Base-by-base conservation (phyloP, 2,113 vertebrate species). In the Gracilinanus agilis region DNA sequence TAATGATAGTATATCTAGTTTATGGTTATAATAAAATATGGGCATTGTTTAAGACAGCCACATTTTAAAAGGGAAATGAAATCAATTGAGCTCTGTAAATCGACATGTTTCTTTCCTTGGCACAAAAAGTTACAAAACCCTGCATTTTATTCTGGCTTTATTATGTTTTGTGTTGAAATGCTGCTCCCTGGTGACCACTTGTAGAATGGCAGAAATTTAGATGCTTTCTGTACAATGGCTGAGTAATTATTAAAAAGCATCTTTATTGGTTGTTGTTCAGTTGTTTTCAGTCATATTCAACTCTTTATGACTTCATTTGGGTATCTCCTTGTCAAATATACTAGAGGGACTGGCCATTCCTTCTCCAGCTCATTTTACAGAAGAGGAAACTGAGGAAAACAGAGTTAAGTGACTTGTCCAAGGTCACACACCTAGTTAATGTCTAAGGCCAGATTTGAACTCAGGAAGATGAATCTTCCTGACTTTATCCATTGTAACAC, bases 121-220 rank as follows among this genome's bases (percentile, higher is more conserved):
- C 58, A 91, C 56, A 89, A 93, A 61, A 24, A 88, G 92, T 54
- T 67, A 93, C 94, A 53, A 29, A 13, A 19, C 54, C 19, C 13
- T 3, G 53, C 9, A 23, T 29, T 90, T 75, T 9, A 12, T 53
- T 53, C 55, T 83, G 44, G 24, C 53, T 96, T 83, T 21, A 40
- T 40, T 75, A 24, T 19, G 21, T 83, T 96, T 95, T 61, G 67
- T 91, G 94, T 97, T 75, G 75, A 89, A 55, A 25, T 91, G 55
- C 93, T 95, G 97, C 96, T 44, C 90, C 95, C 97, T 97, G 90
- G 96, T 94, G 97, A 16, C 53, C 91, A 90, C 12, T 95, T 94
- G 29, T 44, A 93, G 94, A 92, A 97, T 54, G 25, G 89, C 90
- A 94, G 88, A 34, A 40, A n/a, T 34, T 53, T 56, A 27, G 12